A percentile compares a stretch with the other conserved stretches of the same genome.
Conservation (phyloP, 2,113 vertebrate genomes). For the Hirundichthys speculiger region DNA sequence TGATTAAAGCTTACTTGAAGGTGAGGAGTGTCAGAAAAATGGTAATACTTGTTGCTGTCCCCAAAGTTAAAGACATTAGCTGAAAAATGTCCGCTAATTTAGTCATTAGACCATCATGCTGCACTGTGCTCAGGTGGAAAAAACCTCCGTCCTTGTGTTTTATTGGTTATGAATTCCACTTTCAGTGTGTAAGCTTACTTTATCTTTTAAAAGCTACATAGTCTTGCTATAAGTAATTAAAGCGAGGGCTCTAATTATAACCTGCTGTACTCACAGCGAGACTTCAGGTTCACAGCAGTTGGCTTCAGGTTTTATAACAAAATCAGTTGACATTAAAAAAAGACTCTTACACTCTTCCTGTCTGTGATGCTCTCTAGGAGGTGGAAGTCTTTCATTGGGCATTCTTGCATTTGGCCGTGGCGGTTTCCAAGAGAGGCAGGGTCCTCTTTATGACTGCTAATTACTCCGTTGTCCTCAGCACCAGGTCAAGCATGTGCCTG, state of each 20-base stretch:
- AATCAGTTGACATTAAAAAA: slow-evolving; percentile 42
- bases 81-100: no score
- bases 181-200: slow-evolving; percentile 8
- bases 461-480: slow-evolving; percentile 76
- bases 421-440: slow-evolving; percentile 52
- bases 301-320: slow-evolving; percentile 56
- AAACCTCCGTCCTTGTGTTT: neutral
- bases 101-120: no score
- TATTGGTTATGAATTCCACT: slow-evolving; percentile 17
- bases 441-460: slow-evolving; percentile 73
- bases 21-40: no score
- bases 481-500: slow-evolving; percentile 79
- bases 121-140: no score
- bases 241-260: slow-evolving; percentile 34
- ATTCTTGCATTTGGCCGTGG: slow-evolving; percentile 63
- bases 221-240: slow-evolving; percentile 39
- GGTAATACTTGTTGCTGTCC: no score
- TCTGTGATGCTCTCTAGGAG: slow-evolving; percentile 64
- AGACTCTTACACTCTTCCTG: slow-evolving; percentile 10
- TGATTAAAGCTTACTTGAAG: no score
- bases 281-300: slow-evolving; percentile 32
- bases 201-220: slow-evolving; percentile 12
- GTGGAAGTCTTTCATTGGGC: slow-evolving; percentile 67
- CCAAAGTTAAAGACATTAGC: no score
- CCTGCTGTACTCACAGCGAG: slow-evolving; percentile 43